Evolutionary conservation across 2,113 vertebrate genomes (phyloP).

Genomic region (Nannospalax galili): DNA sequence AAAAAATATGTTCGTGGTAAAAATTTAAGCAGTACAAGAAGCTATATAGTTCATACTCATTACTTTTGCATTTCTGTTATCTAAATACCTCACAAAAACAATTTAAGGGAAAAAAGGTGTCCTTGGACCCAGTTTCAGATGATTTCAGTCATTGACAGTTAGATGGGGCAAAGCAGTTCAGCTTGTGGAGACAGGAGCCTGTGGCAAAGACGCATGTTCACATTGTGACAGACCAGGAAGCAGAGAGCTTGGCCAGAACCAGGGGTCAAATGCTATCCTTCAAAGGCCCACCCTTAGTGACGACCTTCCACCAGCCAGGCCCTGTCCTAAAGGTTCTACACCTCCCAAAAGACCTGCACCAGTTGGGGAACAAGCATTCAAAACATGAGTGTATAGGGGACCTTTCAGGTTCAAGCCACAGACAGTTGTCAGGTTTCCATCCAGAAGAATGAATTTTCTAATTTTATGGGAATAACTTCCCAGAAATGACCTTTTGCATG

Average conservation of each 20-base stretch:
- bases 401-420: background rate
- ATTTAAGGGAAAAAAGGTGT: accelerated
- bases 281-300: background rate
- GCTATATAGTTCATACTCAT: background rate
- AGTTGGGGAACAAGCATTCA: background rate
- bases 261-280: background rate
- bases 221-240: background rate
- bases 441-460: background rate
- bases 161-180: background rate
- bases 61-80: background rate
- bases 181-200: background rate
- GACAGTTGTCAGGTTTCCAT: background rate
- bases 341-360: background rate
- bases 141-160: background rate
- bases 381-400: background rate
- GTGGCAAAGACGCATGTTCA: background rate
- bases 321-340: background rate
- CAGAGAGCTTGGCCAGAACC: background rate
- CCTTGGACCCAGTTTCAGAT: background rate
- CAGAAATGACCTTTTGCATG: background rate
- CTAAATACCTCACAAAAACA: background rate
- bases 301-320: background rate
- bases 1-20: background rate
- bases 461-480: background rate
- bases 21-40: background rate